Conservation (phyloP, 2,113 vertebrate species). For the Acrocephalus arundinaceus region DNA sequence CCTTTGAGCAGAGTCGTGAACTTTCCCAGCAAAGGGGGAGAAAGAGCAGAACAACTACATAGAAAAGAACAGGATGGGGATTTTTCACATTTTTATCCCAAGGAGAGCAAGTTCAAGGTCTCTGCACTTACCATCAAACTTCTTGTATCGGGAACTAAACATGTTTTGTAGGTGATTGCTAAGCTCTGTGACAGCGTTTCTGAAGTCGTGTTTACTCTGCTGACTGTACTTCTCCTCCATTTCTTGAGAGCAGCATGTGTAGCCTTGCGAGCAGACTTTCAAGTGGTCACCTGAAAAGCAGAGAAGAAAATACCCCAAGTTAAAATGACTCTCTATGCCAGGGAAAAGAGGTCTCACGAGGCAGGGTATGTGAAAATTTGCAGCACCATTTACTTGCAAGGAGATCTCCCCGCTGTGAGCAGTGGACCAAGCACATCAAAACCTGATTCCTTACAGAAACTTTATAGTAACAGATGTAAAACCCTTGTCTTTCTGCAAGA, state of each 20-base stretch:
- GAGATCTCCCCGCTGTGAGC: accelerated
- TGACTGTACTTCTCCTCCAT: conserved; percentile 97
- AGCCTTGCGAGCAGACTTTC: conserved; percentile 92
- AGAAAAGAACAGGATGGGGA: not conserved
- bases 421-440: not conserved
- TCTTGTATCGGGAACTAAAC: conserved; percentile 89
- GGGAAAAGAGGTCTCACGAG: not conserved
- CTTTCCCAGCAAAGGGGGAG: not conserved
- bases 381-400: not conserved
- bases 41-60: not conserved
- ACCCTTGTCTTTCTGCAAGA: not conserved
- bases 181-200: conserved; percentile 82
- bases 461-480: not conserved
- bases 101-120: not conserved
- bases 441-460: not conserved
- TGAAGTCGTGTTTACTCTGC: conserved; percentile 91
- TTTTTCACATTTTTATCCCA: not conserved
- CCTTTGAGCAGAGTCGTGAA: not conserved
- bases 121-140: conserved; percentile 84
- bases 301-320: not conserved
- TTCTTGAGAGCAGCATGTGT: conserved; percentile 95
- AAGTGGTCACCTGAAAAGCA: conserved; percentile 85
- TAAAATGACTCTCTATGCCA: not conserved
- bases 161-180: conserved; percentile 85
- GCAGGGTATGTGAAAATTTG: not conserved